phyloP scores from a whole-genome alignment of 2,888 invertebrate species.

The Sesia bembeciformis region DNA sequence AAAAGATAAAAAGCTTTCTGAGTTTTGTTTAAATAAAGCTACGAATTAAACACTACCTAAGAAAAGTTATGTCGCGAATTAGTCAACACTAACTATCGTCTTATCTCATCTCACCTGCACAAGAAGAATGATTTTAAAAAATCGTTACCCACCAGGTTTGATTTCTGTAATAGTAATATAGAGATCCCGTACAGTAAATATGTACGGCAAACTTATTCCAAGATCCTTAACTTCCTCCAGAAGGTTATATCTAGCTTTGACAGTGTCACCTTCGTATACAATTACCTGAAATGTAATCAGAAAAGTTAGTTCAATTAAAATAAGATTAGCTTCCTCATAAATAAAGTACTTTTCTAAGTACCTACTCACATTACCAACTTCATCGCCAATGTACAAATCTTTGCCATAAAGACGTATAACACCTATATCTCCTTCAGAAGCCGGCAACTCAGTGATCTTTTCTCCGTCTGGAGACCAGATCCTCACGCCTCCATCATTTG shows the following conservation, averaged over 20 bases:
- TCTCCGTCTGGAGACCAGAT: constrained; percentile 65
- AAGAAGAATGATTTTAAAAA: not conserved
- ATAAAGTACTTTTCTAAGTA: not conserved
- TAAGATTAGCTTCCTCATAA: not conserved
- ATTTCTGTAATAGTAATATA: constrained; percentile 77
- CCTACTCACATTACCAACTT: constrained; percentile 74
- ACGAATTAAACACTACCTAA: too few relatives aligned
- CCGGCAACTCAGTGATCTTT: constrained; percentile 39
- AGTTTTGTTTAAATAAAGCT: too few relatives aligned
- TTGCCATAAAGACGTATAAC: constrained; percentile 39
- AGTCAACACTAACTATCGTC: too few relatives aligned
- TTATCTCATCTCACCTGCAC: too few relatives aligned
- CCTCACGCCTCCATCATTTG: constrained; percentile 77
- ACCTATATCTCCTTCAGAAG: constrained; percentile 54
- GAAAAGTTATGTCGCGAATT: too few relatives aligned
- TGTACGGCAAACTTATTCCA: constrained; percentile 57
- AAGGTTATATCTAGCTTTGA: constrained; percentile 66
- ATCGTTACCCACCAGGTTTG: constrained; percentile 50
- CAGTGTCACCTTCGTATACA: constrained; percentile 66
- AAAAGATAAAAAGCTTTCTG: too few relatives aligned
- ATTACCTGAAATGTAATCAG: constrained; percentile 49
- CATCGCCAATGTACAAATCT: constrained; percentile 76
- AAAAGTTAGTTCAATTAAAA: not conserved
- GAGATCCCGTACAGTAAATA: constrained; percentile 77
- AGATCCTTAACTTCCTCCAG: constrained; percentile 79